A percentile compares a stretch with the other conserved stretches of the same genome.
Evolutionary conservation across 2,113 vertebrate species (phyloP).

Genomic region (Arothron firmamentum): DNA sequence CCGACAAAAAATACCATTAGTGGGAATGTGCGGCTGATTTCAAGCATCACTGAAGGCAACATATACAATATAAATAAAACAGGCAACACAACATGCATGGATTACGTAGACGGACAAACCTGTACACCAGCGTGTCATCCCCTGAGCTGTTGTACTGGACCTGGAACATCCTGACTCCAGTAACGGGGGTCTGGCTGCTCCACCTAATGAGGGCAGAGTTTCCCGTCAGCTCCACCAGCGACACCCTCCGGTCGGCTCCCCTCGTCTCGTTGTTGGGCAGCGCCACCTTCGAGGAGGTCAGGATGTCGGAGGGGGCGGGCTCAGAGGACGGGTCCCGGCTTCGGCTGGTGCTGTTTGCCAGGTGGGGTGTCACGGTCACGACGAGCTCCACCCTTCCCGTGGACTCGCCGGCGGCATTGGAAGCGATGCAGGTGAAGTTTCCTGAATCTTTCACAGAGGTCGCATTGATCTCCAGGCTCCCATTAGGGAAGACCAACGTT

Average conservation of each 20-base stretch:
- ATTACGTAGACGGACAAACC: conserved; percentile 67
- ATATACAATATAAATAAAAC: neutral
- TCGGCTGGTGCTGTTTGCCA: conserved; percentile 88
- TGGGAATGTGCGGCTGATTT: neutral
- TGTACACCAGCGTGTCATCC: conserved; percentile 90
- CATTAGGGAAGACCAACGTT: conserved; percentile 83
- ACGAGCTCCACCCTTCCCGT: conserved; percentile 84
- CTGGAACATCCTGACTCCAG: conserved; percentile 89
- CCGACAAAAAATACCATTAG: neutral
- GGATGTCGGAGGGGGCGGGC: conserved; percentile 84
- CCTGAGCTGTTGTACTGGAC: conserved; percentile 94
- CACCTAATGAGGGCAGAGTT: conserved; percentile 89
- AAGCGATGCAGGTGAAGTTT: conserved; percentile 90
- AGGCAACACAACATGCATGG: neutral
- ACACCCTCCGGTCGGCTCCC: conserved; percentile 73
- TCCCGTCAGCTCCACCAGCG: conserved; percentile 84
- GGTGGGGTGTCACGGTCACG: conserved; percentile 75
- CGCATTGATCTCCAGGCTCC: conserved; percentile 85
- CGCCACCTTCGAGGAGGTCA: conserved; percentile 80
- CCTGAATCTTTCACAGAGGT: conserved; percentile 78
- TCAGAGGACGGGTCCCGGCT: conserved; percentile 76
- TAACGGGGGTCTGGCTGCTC: conserved; percentile 79
- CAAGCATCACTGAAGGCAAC: neutral
- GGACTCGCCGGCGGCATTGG: conserved; percentile 90
- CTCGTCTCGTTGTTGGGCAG: conserved; percentile 70